Conservation (phyloP, 2,113 vertebrate genomes). For the Epinephelus fuscoguttatus region DNA sequence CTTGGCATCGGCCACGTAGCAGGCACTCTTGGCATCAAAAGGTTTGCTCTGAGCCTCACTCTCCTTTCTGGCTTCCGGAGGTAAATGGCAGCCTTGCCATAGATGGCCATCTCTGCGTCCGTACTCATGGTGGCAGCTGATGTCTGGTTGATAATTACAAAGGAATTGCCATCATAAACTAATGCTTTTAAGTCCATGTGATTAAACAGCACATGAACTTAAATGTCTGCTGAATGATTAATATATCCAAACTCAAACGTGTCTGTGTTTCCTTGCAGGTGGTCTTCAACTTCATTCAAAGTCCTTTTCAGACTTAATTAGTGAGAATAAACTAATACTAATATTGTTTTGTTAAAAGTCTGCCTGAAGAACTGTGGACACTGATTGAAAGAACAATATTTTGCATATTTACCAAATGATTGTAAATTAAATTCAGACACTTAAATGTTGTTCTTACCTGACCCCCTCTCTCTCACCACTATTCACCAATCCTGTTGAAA, state of each 20-base stretch:
- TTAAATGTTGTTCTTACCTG: slow-evolving; percentile 1
- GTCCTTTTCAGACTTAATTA: too few species aligned
- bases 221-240: not conserved
- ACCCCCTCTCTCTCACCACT: not conserved
- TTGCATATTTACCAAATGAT: not conserved
- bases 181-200: not conserved
- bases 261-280: not conserved
- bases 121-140: slow-evolving; percentile 74
- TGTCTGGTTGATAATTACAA: slow-evolving; percentile 8
- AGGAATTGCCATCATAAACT: not conserved
- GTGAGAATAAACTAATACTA: not conserved
- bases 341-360: not conserved
- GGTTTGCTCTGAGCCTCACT: slow-evolving; percentile 74
- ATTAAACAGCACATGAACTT: not conserved
- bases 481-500: not conserved
- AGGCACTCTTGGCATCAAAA: slow-evolving; percentile 75
- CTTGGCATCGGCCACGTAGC: slow-evolving; percentile 61
- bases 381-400: not conserved
- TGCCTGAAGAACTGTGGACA: not conserved
- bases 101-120: slow-evolving; percentile 73
- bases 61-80: slow-evolving; percentile 77
- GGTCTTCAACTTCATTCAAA: not conserved
- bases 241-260: not conserved
- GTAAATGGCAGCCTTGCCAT: slow-evolving; percentile 76
- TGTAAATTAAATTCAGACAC: not conserved